These are phyloP conservation scores for Erinaceus europaeus DNA, from an alignment of 2,113 vertebrate genomes.

Conservation along the genomic window DNA sequence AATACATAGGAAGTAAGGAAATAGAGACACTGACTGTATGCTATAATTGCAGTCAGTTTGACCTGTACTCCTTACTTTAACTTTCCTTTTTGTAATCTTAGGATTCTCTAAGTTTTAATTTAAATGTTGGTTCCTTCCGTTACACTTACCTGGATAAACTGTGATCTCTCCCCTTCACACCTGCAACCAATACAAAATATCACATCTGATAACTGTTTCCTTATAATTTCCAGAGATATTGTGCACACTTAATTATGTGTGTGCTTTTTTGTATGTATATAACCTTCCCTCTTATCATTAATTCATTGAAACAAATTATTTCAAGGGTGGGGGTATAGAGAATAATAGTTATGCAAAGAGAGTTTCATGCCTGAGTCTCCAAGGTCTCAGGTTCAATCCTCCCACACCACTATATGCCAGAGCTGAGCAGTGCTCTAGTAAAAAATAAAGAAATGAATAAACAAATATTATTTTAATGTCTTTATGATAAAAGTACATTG, in stretches of 20 bases:
- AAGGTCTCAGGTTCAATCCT: too few species aligned
- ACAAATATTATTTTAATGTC: not conserved
- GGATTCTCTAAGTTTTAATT: not conserved
- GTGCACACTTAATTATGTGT: rapidly evolving
- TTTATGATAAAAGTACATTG: not conserved
- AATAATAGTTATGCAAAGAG: too few species aligned
- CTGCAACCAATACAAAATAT: not conserved
- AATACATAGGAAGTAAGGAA: not conserved
- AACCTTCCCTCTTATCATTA: not conserved
- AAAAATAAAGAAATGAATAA: too few species aligned
- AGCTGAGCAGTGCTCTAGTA: too few species aligned
- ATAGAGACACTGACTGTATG: not conserved
- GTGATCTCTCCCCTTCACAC: not conserved
- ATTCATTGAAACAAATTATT: conserved; percentile 1
- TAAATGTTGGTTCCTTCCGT: not conserved
- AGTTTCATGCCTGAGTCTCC: too few species aligned
- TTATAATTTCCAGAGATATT: not conserved
- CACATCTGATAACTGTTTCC: not conserved
- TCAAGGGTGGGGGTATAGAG: too few species aligned
- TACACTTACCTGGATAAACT: not conserved
- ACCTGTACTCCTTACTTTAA: not conserved
- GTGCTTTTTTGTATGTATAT: not conserved
- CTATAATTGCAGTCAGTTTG: not conserved
- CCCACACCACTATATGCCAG: too few species aligned
- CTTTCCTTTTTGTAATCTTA: not conserved